Percentiles rank a stretch among this genome's conserved stretches.
Evolutionary conservation across 2,888 invertebrate genomes (phyloP).

Genomic region (Drosophila colorata): DNA sequence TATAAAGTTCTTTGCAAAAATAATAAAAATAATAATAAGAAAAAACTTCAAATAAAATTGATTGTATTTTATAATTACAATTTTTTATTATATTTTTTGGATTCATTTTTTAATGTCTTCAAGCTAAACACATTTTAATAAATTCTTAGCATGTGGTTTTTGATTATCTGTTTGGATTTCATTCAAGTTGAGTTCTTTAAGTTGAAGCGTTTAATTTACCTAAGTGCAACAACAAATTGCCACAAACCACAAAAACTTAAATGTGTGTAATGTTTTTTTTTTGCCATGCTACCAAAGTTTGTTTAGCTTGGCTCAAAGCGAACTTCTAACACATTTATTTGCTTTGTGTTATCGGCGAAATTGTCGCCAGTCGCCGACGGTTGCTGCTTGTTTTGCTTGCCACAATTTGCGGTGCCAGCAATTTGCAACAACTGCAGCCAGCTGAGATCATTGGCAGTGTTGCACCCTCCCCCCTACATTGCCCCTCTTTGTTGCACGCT

Average conservation of each 20-base stretch:
- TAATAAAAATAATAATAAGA: too few relatives aligned
- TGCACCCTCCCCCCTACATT: neutral
- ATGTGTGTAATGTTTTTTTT: constrained; percentile 1
- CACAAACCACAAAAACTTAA: constrained; percentile 21
- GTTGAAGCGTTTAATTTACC: neutral
- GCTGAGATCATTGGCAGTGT: constrained; percentile 6
- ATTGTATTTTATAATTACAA: too few relatives aligned
- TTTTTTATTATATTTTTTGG: too few relatives aligned
- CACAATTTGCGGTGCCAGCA: constrained; percentile 43
- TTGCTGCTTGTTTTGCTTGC: constrained; percentile 23
- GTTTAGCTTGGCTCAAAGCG: constrained; percentile 5
- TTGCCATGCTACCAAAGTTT: constrained; percentile 17
- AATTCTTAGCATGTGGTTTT: too few relatives aligned
- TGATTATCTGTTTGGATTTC: too few relatives aligned
- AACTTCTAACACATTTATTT: constrained; percentile 35
- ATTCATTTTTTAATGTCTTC: too few relatives aligned
- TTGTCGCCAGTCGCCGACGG: constrained; percentile 6
- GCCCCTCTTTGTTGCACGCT: constrained; percentile 3
- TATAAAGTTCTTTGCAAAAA: too few relatives aligned
- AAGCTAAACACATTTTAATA: too few relatives aligned
- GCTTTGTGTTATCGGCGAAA: constrained; percentile 23
- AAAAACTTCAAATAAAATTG: too few relatives aligned
- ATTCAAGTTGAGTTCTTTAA: neutral
- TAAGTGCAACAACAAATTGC: neutral
- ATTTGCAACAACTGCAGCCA: constrained; percentile 29